These are phyloP conservation scores for Scaptomyza caliginosa DNA, from an alignment of 2,888 invertebrate species.

Conservation along the genomic window DNA sequence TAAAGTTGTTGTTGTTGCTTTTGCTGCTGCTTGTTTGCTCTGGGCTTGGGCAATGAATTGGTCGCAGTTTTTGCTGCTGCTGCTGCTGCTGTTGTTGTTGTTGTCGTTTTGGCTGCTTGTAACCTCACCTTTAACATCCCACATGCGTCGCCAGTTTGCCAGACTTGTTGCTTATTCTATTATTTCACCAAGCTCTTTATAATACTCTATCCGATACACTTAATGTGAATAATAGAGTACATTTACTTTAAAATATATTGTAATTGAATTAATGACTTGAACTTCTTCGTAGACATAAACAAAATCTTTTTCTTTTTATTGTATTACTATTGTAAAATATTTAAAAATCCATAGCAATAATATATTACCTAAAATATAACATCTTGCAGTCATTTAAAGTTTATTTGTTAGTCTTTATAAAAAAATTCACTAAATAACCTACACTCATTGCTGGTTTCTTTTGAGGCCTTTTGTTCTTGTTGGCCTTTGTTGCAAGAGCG, in stretches of 20 bases:
- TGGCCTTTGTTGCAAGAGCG: constrained; percentile 10
- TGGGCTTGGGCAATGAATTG: constrained; percentile 47
- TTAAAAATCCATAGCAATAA: no score
- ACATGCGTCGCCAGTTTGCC: constrained; percentile 72
- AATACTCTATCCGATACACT: constrained; percentile 35
- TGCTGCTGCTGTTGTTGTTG: constrained; percentile 17
- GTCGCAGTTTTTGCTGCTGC: constrained; percentile 32
- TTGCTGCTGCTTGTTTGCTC: constrained; percentile 20
- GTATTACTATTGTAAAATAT: no score
- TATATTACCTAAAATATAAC: no score
- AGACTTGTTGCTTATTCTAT: constrained; percentile 49
- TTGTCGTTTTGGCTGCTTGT: constrained; percentile 56
- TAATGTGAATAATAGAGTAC: constrained; percentile 21
- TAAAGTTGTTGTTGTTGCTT: constrained; percentile 16
- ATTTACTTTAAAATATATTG: no score
- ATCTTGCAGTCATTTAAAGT: not conserved
- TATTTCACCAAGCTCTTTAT: constrained; percentile 39
- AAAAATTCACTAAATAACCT: constrained; percentile 15
- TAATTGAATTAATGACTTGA: no score
- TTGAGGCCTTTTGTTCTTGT: constrained; percentile 19
- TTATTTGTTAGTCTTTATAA: constrained; percentile 15
- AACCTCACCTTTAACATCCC: constrained; percentile 83
- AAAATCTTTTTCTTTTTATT: no score
- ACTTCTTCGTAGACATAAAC: no score
- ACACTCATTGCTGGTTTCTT: constrained; percentile 21